A percentile compares a stretch with the other conserved stretches of the same genome.
Conservation (phyloP, 2,888 invertebrate genomes). For the Saturnia japonica region DNA sequence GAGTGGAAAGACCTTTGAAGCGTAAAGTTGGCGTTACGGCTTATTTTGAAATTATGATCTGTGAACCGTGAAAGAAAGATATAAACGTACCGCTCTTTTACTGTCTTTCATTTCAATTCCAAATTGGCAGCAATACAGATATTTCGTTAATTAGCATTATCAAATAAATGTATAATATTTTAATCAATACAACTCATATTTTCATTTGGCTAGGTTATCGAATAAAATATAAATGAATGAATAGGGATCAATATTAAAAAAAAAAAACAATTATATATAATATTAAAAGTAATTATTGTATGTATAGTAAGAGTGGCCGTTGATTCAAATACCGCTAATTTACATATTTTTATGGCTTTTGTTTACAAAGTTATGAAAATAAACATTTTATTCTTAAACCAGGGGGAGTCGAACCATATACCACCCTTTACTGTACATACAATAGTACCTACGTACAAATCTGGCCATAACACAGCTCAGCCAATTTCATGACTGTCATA, state of each 20-base stretch:
- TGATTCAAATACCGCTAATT: no score
- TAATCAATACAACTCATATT: not conserved
- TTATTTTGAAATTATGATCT: constrained; percentile 25
- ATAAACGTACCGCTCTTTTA: not conserved
- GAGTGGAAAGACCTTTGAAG: constrained; percentile 23
- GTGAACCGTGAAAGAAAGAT: constrained; percentile 21
- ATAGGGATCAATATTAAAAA: not conserved
- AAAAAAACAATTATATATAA: no score
- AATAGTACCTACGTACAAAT: no score
- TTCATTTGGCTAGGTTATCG: not conserved
- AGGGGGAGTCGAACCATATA: no score
- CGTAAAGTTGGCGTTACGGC: constrained; percentile 20
- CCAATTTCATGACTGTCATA: no score
- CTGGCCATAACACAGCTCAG: no score
- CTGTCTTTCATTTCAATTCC: not conserved
- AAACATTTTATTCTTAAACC: no score
- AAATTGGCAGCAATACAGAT: not conserved
- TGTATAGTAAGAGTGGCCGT: no score
- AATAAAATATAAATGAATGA: not conserved
- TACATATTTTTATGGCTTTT: no score
- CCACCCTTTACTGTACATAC: no score
- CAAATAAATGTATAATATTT: not conserved
- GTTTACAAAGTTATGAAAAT: no score
- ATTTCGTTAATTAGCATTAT: not conserved
- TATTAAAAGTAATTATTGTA: no score